Evolutionary conservation across 2,113 vertebrate species (phyloP), one percentile per base, ranked within the genome.

Genomic region (Macroglossus sobrinus): DNA sequence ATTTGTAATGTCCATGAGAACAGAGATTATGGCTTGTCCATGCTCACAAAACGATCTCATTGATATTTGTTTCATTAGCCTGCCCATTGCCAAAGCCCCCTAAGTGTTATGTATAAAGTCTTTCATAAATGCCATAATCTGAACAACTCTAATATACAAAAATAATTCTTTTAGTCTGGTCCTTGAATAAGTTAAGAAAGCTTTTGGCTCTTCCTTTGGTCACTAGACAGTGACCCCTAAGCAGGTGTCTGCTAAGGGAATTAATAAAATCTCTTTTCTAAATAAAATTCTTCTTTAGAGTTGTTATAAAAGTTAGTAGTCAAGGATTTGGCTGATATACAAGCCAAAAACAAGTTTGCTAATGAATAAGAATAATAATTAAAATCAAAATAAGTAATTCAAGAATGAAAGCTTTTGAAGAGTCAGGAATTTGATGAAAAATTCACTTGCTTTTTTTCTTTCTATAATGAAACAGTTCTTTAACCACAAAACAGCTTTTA

Each of bases 371-470:
- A 93, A 86, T 86, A 92, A 94, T 82, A 96, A 59, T 64, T 82
- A 91, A 95, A 97, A 93, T 91, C 35, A 95, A 97, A 97, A 94
- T 78, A 89, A 95, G 71, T 89, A 89, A 96, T 89, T 96, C 93
- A 92, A 97, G 89, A 96, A 94, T 89, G 80, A 85, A 43, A 22
- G 47, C 91, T 89, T 96, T 96, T 95, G 81, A 97, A 97, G 89
- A 95, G 45, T 94, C 59, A 86, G 75, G 89, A 97, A 97, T 96
- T 93, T 97, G 89, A 97, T 97, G 97, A 96, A 97, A 97, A 97
- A 87, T 95, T 96, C 91, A 91, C 88, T 91, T 95, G 40, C 59
- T 72, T 91, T 66, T 88, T 89, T 85, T 75, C 57, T 96, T 53
- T n/a, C 33, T 79, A 68, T 94, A 97, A 97, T 97, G 89, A 97